These are phyloP conservation scores for Drosophila busckii DNA, from an alignment of 1,140 invertebrate genomes.

Conservation along the genomic window DNA sequence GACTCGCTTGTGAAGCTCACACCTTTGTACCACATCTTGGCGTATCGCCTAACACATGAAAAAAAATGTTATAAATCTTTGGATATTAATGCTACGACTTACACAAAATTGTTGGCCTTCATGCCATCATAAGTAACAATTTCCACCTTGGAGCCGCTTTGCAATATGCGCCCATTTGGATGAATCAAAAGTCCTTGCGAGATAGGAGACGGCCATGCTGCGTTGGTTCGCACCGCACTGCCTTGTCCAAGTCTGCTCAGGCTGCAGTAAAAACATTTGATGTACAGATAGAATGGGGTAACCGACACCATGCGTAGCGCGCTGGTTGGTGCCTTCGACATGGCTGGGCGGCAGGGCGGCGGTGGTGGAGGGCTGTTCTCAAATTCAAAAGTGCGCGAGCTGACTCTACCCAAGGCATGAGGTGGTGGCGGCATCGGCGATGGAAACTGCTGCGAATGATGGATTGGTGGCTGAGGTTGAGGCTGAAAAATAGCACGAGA, in stretches of 20 bases:
- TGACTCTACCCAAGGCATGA: constrained; percentile 57
- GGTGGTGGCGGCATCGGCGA: constrained; percentile 71
- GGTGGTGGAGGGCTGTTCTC: constrained; percentile 60
- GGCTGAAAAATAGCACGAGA: constrained; percentile 1
- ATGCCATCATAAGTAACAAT: constrained; percentile 80
- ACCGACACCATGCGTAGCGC: constrained; percentile 85
- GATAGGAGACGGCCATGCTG: constrained; percentile 86
- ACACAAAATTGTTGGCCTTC: constrained; percentile 76
- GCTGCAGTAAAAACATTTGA: too few species aligned
- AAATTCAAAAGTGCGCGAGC: constrained; percentile 54
- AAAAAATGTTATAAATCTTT: not conserved
- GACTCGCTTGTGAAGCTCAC: constrained; percentile 91
- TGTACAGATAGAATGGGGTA: not conserved
- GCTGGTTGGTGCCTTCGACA: constrained; percentile 90
- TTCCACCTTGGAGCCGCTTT: constrained; percentile 91
- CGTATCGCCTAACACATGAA: constrained; percentile 81
- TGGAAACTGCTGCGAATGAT: constrained; percentile 65
- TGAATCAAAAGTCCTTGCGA: constrained; percentile 86
- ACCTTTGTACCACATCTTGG: constrained; percentile 95
- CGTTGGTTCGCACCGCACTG: constrained; percentile 88
- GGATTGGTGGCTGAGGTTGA: constrained; percentile 36
- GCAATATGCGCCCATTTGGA: constrained; percentile 89
- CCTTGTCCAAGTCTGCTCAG: constrained; percentile 87
- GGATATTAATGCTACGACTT: too few species aligned
- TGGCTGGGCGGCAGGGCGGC: constrained; percentile 80